phyloP scores from a whole-genome alignment of 2,888 invertebrate species.

The Hydroisotoma schaefferi region DNA sequence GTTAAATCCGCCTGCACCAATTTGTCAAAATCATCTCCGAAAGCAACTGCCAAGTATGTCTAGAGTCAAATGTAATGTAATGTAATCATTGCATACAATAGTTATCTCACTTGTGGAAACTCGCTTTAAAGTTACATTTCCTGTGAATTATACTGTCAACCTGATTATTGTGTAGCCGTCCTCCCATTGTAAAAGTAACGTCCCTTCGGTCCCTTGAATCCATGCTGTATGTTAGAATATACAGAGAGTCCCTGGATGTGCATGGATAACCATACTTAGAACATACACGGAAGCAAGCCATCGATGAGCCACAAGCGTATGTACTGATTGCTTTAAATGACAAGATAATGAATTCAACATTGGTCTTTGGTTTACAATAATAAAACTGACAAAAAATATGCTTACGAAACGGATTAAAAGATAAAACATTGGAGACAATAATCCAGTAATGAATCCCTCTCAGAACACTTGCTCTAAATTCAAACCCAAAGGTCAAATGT shows the following conservation, averaged over 20 bases:
- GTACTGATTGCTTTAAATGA: constrained; percentile 44
- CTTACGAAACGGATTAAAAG: constrained; percentile 49
- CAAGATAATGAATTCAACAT: too few relatives aligned
- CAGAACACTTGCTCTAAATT: constrained; percentile 42
- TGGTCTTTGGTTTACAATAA: background rate
- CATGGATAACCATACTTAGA: constrained; percentile 35
- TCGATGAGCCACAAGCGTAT: constrained; percentile 42
- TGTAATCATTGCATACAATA: too few relatives aligned
- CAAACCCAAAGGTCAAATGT: background rate
- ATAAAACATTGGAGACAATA: constrained; percentile 38
- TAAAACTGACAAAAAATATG: background rate
- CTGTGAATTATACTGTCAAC: background rate
- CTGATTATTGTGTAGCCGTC: constrained; percentile 27
- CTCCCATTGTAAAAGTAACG: constrained; percentile 46
- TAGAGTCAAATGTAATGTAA: too few relatives aligned
- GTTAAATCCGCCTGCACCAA: constrained; percentile 43
- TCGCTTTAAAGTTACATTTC: too few relatives aligned
- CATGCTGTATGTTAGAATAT: constrained; percentile 38
- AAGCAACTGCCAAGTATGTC: constrained; percentile 45
- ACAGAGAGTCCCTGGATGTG: constrained; percentile 31
- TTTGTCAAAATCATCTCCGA: constrained; percentile 43
- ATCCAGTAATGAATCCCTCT: constrained; percentile 44
- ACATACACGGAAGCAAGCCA: constrained; percentile 46
- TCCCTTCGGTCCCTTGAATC: constrained; percentile 39
- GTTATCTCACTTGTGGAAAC: too few relatives aligned